phyloP scores from a whole-genome alignment of 2,797 vertebrate species.

The Emydoidea blandingii region DNA sequence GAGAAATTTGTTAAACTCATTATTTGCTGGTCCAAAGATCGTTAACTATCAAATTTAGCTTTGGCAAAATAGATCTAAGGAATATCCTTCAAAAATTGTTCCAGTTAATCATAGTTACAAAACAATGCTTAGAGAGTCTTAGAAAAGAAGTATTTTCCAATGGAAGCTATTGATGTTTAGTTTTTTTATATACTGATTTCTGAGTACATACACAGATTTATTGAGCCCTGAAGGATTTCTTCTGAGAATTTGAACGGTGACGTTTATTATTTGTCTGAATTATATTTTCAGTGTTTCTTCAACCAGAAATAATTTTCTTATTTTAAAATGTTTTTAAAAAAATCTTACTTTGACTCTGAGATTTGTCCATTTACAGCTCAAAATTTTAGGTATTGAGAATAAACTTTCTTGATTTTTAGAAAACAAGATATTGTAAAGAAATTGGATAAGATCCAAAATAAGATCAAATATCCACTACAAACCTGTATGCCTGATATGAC shows the following conservation, averaged over 20 bases:
- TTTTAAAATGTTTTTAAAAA: conserved; percentile 9
- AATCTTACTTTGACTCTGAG: neutral
- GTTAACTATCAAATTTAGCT: conserved; percentile 2
- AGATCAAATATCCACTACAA: neutral
- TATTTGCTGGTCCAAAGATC: conserved; percentile 34
- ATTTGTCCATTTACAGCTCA: neutral
- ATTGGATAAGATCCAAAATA: neutral
- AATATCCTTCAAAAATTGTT: conserved; percentile 43
- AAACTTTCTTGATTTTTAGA: neutral
- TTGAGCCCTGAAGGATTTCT: conserved; percentile 33
- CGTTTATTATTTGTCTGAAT: conserved; percentile 23
- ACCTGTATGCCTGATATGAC: conserved; percentile 19
- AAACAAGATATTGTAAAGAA: neutral
- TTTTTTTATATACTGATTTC: neutral
- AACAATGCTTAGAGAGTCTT: conserved; percentile 13
- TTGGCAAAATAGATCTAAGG: conserved; percentile 13
- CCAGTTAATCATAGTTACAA: neutral
- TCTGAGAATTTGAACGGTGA: conserved; percentile 12
- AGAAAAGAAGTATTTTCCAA: neutral
- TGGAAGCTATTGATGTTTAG: conserved; percentile 4
- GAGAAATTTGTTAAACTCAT: conserved; percentile 50
- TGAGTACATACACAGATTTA: neutral
- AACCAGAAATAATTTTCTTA: neutral
- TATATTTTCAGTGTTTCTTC: conserved; percentile 10
- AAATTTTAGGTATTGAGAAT: neutral